Base-by-base conservation (phyloP, 92 coral and sea anemone genomes). In the Epizoanthus stellaris region DNA sequence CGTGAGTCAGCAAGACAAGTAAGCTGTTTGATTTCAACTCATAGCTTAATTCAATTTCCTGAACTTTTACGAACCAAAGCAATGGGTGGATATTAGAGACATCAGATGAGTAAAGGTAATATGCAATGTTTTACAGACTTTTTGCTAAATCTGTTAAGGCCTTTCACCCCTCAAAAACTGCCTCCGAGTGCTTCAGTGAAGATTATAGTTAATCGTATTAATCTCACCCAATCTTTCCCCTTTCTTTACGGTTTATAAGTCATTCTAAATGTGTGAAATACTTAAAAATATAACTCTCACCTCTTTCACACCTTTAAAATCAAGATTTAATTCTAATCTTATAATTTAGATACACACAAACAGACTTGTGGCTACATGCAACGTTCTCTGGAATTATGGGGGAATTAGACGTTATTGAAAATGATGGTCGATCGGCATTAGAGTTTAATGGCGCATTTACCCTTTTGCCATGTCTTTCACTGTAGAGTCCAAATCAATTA, bases 41-140 rank as follows among this genome's bases (percentile, higher is more conserved):
- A 19, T 70, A 39, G 9, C 61, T 40, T 79, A 79, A 79, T 79
- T 79, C 23, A 79, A 79, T 79, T 79, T 79, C 83, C 83, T 79
- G 83, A 47, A 57, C 40, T 79, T 79, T 63, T 62, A 76, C 58
- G 34, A 42, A 57, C 45, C 83, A 62, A 3, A 79, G 72, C 42
- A 63, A 20, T 61, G 70, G 47, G 5, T 62, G 72, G 83, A 79
- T 62, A 79, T 79, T 23, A 70, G 83, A 79, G 83, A 79, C 60
- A 63, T 13, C 53, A 45, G 83, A 42, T 79, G 83, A 79, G 59
- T 79, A 73, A 62, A 79, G 83, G 83, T 79, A 79, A 79, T 20
- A 79, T 20, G 25, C 58, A 63, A 39, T 63, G 15, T 59, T 79
- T 62, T 79, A 17, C 67, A 79, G 42, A 60, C 64, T 77, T 77